Percentiles rank a stretch among this genome's conserved stretches.
Conservation (phyloP, 2,113 vertebrate genomes). For the Rhinoptilus africanus region DNA sequence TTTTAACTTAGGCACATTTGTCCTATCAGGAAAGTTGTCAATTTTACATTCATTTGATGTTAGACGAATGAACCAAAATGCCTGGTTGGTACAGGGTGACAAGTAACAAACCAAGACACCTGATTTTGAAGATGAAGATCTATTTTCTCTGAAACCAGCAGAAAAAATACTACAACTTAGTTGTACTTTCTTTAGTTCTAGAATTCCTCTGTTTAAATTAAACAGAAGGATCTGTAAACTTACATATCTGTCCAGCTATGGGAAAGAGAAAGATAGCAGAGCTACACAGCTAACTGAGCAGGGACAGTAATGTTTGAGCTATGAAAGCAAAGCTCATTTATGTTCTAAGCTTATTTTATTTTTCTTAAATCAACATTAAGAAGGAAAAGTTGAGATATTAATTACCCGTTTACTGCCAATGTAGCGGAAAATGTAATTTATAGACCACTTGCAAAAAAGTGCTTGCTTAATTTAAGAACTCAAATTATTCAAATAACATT, state of each 20-base stretch:
- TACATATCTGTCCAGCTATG: background rate
- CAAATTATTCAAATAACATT: slow-evolving; percentile 92
- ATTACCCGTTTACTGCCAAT: slow-evolving; percentile 96
- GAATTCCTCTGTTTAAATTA: background rate
- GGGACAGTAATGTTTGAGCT: slow-evolving; percentile 53
- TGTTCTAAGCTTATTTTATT: slow-evolving; percentile 76
- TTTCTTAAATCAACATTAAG: slow-evolving; percentile 86
- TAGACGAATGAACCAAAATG: background rate
- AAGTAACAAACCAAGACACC: background rate
- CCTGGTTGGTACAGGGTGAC: background rate
- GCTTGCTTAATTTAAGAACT: slow-evolving; percentile 88
- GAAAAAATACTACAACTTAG: background rate
- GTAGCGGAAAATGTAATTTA: slow-evolving; percentile 98
- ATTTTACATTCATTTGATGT: background rate
- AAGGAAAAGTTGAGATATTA: slow-evolving; percentile 92
- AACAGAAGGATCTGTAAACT: background rate
- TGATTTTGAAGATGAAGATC: background rate
- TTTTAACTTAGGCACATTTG: background rate
- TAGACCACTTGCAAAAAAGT: slow-evolving; percentile 83
- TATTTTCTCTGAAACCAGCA: background rate
- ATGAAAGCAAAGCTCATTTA: slow-evolving; percentile 68
- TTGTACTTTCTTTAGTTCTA: background rate
- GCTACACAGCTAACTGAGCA: slow-evolving; percentile 16
- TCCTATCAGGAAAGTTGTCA: background rate
- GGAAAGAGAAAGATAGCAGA: slow-evolving; percentile 11